A percentile compares a stretch with the other conserved stretches of the same genome.
These are phyloP conservation scores for Dufourea novaeangliae DNA, from an alignment of 1,140 invertebrate species.

Conservation along the genomic window DNA sequence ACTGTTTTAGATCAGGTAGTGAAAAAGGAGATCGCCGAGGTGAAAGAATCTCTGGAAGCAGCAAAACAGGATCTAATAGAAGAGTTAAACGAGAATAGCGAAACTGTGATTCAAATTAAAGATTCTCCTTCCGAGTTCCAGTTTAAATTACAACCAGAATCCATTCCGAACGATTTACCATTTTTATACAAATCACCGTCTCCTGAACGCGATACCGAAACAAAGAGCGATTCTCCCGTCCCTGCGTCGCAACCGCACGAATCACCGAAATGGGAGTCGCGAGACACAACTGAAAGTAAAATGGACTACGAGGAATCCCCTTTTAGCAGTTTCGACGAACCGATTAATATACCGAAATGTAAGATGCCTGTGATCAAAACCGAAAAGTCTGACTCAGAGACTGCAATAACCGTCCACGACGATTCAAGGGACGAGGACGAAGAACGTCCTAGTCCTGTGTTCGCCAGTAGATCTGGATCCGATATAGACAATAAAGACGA, in stretches of 20 bases:
- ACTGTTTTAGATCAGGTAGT: slow-evolving; percentile 81
- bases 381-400: slow-evolving; percentile 59
- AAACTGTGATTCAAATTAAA: slow-evolving; percentile 82
- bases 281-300: slow-evolving; percentile 14
- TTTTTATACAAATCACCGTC: slow-evolving; percentile 78
- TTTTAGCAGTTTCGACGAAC: slow-evolving; percentile 32
- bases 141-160: slow-evolving; percentile 82
- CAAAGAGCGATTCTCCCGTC: slow-evolving; percentile 59
- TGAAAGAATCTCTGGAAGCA: slow-evolving; percentile 86
- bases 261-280: slow-evolving; percentile 18
- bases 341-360: neutral
- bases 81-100: slow-evolving; percentile 82
- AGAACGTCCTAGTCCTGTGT: slow-evolving; percentile 55
- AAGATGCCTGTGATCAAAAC: slow-evolving; percentile 56
- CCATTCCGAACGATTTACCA: slow-evolving; percentile 78
- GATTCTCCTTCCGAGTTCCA: slow-evolving; percentile 89
- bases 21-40: slow-evolving; percentile 86
- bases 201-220: slow-evolving; percentile 64
- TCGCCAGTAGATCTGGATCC: slow-evolving; percentile 72
- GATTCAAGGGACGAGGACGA: slow-evolving; percentile 59
- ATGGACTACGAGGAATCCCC: slow-evolving; percentile 23
- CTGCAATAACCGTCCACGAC: slow-evolving; percentile 66
- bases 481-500: slow-evolving; percentile 77
- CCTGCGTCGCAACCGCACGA: slow-evolving; percentile 57
- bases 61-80: slow-evolving; percentile 86